Conservation (phyloP, 2,797 vertebrate genomes). For the Lycodopsis pacificus region DNA sequence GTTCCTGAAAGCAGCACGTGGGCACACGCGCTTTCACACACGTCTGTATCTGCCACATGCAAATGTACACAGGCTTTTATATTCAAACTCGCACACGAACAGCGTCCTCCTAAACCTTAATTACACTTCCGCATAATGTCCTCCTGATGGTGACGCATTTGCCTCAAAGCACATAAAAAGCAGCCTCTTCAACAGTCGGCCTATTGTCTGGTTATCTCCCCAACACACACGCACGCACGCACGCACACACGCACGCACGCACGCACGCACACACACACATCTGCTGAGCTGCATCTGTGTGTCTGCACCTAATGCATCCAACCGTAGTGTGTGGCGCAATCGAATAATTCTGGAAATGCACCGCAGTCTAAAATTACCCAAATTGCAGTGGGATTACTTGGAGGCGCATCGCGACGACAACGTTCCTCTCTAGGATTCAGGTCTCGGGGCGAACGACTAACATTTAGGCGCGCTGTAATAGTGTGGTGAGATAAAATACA, state of each 20-base stretch:
- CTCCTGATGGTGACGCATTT: conserved; percentile 7
- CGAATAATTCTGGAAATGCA: conserved; percentile 53
- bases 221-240: neutral
- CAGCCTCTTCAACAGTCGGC: neutral
- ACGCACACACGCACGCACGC: too few species aligned
- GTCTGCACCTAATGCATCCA: conserved; percentile 25
- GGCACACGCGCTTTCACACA: neutral
- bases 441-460: conserved; percentile 47
- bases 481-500: conserved; percentile 25
- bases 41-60: neutral
- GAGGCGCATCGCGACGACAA: conserved; percentile 9
- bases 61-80: neutral
- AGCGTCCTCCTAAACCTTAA: conserved; percentile 1
- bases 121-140: neutral
- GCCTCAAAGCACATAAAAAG: conserved; percentile 4
- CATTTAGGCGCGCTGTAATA: conserved; percentile 39
- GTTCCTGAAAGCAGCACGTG: conserved; percentile 15
- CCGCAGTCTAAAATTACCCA: conserved; percentile 64
- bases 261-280: conserved; percentile 14
- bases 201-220: conserved; percentile 10
- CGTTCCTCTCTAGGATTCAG: conserved; percentile 40
- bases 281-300: conserved; percentile 24
- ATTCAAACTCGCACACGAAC: neutral
- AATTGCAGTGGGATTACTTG: conserved; percentile 53
- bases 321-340: conserved; percentile 37